Base-by-base conservation (phyloP, 2,888 invertebrate species). In the Pycnomerus fuliginosus region DNA sequence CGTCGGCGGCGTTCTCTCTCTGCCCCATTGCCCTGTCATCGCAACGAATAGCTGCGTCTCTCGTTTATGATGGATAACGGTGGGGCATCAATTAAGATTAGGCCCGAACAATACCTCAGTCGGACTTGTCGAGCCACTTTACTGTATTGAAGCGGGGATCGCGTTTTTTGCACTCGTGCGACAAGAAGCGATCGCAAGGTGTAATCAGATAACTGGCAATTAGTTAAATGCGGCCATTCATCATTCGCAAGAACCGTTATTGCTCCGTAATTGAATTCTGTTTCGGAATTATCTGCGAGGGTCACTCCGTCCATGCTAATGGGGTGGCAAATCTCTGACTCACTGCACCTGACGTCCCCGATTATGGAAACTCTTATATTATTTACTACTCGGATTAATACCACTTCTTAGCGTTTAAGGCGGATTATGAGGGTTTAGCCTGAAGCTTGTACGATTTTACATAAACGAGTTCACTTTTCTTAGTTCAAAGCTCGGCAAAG, bases 11-110 rank as follows among this genome's bases (percentile, higher is more conserved):
- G 53, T 56, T 50, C 45, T 37, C 38, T 25, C 37, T 49, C 40
- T 32, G 15, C 39, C 44, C 12, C 38, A 45, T 36, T 41, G 50
- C 52, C 59, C 64, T 65, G 69, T 69, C 68, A 66, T 59, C 62
- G 58, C 59, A 61, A 60, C 61, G 59, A 63, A 66, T 55, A 61
- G 62, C 64, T 62, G 60, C 65, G 60, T 65, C 65, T 62, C 61
- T 60, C 61, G 61, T 63, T n/a, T 69, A 72, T 72, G 71, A 72
- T 71, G 71, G 72, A 72, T 72, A 69, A 69, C 70, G 65, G 66
- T 66, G 59, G 65, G 68, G 69, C 70, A 71, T 71, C 72, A 72
- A 72, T 72, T 72, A 72, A 71, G 72, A 71, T 72, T 71, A 71
- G 64, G 61, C 66, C 60, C 59, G 62, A 69, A 70, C 70, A 70